Base-by-base conservation (phyloP, 1,140 invertebrate species). In the Uloborus diversus region DNA sequence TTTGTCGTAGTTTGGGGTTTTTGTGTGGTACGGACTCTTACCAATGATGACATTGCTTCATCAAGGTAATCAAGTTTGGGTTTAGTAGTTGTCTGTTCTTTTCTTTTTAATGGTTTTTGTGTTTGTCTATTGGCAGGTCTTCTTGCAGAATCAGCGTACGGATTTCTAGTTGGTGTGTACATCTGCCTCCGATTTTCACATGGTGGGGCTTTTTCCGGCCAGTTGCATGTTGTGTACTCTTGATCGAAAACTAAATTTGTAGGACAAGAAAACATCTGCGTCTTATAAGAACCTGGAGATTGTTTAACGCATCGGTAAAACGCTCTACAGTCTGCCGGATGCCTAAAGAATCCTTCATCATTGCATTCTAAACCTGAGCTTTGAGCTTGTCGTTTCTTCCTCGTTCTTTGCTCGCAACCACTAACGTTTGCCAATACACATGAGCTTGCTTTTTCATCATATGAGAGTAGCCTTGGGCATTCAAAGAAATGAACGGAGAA, bases 221-320 rank as follows among this genome's bases (percentile, higher is more conserved):
- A 80, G 27, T 42, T 82, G 33, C 70, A 79, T 33, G 80, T 82
- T 51, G 82, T 37, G 64, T 68, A 53, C 23, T 73, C 23, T 59
- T 82, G 79, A 57, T 82, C 81, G 49, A 82, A 82, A 14, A 80
- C 81, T 13, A 82, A 37, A 32, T 25, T 71, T 23, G 32, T 49
- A 92, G 94, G 70, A 90, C 87, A 81, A n/a, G 84, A 83, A 80
- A 87, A 87, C 7, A 84, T 79, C 65, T 85, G 86, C 3, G 90
- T 86, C 56, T 89, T 89, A 82, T 89, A 91, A 33, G 89, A 37
- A 3, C 76, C 80, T 28, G 49, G 68, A 17, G 84, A 9, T 37
- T 27, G 14, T 57, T 87, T 88, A 0, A 83, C 81, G 42, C 84
- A 84, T 9, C 83, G 59, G 53, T 83, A 83, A 68, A 84, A 84